A percentile compares a stretch with the other conserved stretches of the same genome.
These are phyloP conservation scores for Eubucco bourcierii DNA, from an alignment of 2,113 vertebrate species.

Conservation along the genomic window DNA sequence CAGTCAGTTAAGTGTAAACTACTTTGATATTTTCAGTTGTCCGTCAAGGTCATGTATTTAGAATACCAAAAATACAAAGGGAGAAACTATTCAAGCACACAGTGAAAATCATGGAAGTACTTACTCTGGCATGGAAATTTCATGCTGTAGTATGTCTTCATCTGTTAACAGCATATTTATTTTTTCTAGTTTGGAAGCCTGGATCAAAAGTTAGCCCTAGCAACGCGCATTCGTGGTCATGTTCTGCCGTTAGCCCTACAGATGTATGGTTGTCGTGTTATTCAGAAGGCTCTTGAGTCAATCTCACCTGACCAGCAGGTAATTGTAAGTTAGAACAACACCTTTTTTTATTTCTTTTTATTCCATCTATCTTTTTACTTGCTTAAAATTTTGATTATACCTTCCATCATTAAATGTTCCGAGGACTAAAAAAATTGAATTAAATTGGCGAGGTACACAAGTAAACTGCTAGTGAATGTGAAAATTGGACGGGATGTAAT, in stretches of 20 bases:
- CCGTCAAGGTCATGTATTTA: neutral
- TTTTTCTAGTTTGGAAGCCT: conserved; percentile 90
- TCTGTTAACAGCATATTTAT: neutral
- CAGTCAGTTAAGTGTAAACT: neutral
- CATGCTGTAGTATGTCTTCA: neutral
- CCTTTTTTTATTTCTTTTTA: conserved; percentile 37
- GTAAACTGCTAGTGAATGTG: neutral
- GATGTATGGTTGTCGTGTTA: conserved; percentile 97
- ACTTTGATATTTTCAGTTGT: neutral
- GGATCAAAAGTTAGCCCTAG: conserved; percentile 93
- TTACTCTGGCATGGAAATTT: neutral
- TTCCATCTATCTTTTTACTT: neutral
- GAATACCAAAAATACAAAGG: neutral
- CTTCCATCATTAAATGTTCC: neutral
- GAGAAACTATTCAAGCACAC: neutral
- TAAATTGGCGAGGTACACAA: neutral
- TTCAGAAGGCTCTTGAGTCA: conserved; percentile 97
- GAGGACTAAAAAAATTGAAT: neutral
- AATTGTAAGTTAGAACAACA: conserved; percentile 91
- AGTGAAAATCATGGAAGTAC: neutral
- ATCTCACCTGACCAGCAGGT: conserved; percentile 99
- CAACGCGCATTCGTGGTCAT: conserved; percentile 93
- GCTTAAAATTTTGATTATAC: neutral
- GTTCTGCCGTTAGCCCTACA: conserved; percentile 92
- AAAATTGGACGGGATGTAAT: neutral